Evolutionary conservation across 2,888 invertebrate genomes (phyloP), one percentile per base, ranked within the genome.

Genomic region (Athripsodes cinereus): DNA sequence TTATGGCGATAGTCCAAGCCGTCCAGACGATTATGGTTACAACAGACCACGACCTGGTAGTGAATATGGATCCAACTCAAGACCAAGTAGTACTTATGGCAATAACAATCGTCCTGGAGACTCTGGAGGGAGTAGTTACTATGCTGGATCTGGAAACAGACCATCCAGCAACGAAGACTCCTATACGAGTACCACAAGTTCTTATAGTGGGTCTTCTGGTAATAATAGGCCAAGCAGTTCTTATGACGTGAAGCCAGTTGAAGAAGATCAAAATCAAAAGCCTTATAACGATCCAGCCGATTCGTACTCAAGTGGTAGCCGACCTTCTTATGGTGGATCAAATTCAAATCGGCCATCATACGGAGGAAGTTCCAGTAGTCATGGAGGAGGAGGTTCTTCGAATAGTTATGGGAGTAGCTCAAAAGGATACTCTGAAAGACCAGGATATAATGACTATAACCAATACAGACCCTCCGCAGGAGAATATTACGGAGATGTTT

Each of bases 181-280:
- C 26, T 48, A 47, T 35, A 64, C 13, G 61, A 66, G 69, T 5
- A 68, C 68, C 56, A 66, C 69, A 6, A 48, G 16, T n/a, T 2
- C 18, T 21, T 54, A 55, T n/a, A 46, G 46, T 3, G 40, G 54
- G 8, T 40, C 20, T 19, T 31, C 31, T 31, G 31, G 31, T 8
- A 40, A 16, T 13, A 40, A 40, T 13, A 40, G 40, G 13, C 40
- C 40, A 13, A 31, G 20, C 52, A 22, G 2, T n/a, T 50, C 50
- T 11, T 55, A 54, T 8, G 54, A 22, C 44, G 46, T 26, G 1
- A 52, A 52, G 19, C 52, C 52, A 11, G 50, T 50, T 50, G 50
- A 50, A 22, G 50, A 50, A 52, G 34, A 55, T 22, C 18, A 35
- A 26, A 40, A 26, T 26, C 51, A 56, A 13, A 56, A 31, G 19